phyloP scores from a whole-genome alignment of 1,140 invertebrate species.

The Lepidurus arcticus region DNA sequence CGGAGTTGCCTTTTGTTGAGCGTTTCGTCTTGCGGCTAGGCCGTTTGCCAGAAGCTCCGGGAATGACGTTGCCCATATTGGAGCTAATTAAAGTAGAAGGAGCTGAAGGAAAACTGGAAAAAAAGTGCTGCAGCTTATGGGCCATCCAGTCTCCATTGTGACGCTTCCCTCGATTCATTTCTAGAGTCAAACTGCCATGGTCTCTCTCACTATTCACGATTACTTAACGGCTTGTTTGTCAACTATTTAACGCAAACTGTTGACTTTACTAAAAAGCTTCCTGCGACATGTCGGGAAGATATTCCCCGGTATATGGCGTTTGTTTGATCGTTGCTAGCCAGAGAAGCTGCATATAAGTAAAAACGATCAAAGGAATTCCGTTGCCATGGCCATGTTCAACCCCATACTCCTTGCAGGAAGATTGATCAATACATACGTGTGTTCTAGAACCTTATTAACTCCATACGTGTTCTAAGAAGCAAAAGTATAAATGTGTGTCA shows the following conservation, averaged over 20 bases:
- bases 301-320: not conserved
- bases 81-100: not conserved
- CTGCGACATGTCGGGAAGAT: not conserved
- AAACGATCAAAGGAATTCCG: not conserved
- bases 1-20: constrained; percentile 19
- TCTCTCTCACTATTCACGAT: not conserved
- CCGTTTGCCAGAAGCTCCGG: constrained; percentile 9
- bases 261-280: not conserved
- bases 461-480: no score
- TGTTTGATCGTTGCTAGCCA: not conserved
- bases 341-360: not conserved
- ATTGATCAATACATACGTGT: not conserved
- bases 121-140: constrained; percentile 25
- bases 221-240: not conserved
- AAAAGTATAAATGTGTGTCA: no score
- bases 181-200: not conserved
- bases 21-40: not conserved
- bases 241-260: not conserved
- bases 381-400: not conserved
- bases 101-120: constrained; percentile 25
- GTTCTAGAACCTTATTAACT: not conserved
- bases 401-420: not conserved
- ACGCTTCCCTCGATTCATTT: not conserved
- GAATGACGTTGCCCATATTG: constrained; percentile 15
- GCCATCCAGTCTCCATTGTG: constrained; percentile 19